A percentile compares a stretch with the other conserved stretches of the same genome.
phyloP scores from a whole-genome alignment of 2,888 invertebrate species.

The Drosophila birchii region DNA sequence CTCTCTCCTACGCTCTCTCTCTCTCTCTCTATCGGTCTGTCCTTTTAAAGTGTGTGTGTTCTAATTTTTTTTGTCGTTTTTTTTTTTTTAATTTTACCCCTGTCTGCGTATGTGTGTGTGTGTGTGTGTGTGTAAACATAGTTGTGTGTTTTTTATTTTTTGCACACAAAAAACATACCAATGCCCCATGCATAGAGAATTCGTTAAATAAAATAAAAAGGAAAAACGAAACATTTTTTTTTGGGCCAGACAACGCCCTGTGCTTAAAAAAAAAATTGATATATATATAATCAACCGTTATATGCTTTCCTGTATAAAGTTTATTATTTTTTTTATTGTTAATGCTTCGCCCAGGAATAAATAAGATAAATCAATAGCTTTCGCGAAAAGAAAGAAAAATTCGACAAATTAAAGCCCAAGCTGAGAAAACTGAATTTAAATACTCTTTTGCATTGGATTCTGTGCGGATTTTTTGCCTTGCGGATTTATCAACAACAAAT shows the following conservation, averaged over 20 bases:
- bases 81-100: conserved; percentile 15
- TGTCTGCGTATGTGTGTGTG: not conserved
- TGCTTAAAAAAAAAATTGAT: conserved; percentile 18
- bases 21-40: conserved; percentile 15
- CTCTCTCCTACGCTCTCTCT: conserved; percentile 9
- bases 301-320: conserved; percentile 20
- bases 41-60: conserved; percentile 33
- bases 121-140: conserved; percentile 11
- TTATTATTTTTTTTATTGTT: conserved; percentile 32
- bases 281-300: conserved; percentile 18
- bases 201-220: conserved; percentile 16
- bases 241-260: conserved; percentile 41
- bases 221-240: conserved; percentile 19
- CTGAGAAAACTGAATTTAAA: conserved; percentile 6
- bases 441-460: conserved; percentile 9
- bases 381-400: conserved; percentile 12
- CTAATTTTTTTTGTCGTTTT: conserved; percentile 31
- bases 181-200: conserved; percentile 3
- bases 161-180: not conserved
- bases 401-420: not conserved
- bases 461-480: conserved; percentile 22
- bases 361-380: conserved; percentile 25
- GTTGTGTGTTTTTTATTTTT: not conserved
- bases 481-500: conserved; percentile 13
- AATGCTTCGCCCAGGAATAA: conserved; percentile 1